Evolutionary conservation across 2,888 invertebrate species (phyloP), one percentile per base, ranked within the genome.

Genomic region (Drosophila silvestris): DNA sequence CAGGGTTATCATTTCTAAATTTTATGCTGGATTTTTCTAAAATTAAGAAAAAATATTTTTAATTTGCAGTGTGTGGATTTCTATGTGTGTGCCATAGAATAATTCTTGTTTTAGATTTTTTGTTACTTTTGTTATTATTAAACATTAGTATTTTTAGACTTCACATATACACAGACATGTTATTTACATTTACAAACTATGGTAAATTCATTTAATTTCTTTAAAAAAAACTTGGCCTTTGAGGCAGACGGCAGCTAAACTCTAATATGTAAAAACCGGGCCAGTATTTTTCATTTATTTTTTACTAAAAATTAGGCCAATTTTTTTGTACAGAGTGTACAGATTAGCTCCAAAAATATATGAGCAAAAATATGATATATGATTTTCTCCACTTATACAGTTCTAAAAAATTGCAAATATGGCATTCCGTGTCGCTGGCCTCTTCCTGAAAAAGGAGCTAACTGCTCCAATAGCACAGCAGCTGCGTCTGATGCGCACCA

Each of bases 401-500:
- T 9, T 16, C 9, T 5, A 16, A 74, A 81, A 63, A 63, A 77
- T 35, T 58, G 41, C 41, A 74, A 47, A 26, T 47, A 93, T 93
- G 93, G 92, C 93, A 78, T 80, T 93, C 56, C 92, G 93, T 74
- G 91, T 92, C 70, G 92, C 91, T 83, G 92, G 92, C 84, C 86
- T 93, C 61, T 91, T 93, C 66, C 79, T 93, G 32, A 89, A 87
- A 70, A 91, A 91, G 77, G 92, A 92, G 80, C 76, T 93, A 0
- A 65, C 77, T 26, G 67, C 82, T 53, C 74, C 85, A 12, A 70
- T 76, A 6, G 65, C 74, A 26, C 70, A 87, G 54, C 91, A 91
- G 56, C 41, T 90, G 28, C 91, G 92, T 10, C 63, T 77, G 28
- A 68, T 92, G 50, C 78, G 89, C 63, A 79, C 82, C 41, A 75